Conservation (phyloP, 1,140 invertebrate species). For the Steinernema khuongi region DNA sequence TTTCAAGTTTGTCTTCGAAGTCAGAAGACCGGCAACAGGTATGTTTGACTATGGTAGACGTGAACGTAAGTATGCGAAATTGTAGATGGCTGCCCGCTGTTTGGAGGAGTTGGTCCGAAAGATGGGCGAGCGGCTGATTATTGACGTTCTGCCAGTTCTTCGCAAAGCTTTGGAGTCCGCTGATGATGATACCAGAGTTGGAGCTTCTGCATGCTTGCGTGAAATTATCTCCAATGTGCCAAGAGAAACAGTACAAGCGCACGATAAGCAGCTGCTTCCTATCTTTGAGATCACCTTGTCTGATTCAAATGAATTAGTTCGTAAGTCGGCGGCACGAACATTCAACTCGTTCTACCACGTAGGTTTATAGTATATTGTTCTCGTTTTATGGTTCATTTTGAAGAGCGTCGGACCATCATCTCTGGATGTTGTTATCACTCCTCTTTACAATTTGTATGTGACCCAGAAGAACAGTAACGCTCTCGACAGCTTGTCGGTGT, state of each 20-base stretch:
- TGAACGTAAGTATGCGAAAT: neutral
- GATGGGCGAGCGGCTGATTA: slow-evolving; percentile 89
- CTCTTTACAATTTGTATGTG: slow-evolving; percentile 75
- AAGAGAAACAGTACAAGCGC: neutral
- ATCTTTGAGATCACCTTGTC: slow-evolving; percentile 73
- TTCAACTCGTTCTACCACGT: slow-evolving; percentile 80
- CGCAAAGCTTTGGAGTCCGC: slow-evolving; percentile 80
- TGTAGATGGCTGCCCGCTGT: slow-evolving; percentile 79
- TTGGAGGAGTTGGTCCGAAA: slow-evolving; percentile 94
- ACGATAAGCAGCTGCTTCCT: neutral
- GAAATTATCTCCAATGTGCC: slow-evolving; percentile 84
- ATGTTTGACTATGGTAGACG: neutral
- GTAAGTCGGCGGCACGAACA: slow-evolving; percentile 86
- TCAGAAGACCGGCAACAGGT: slow-evolving; percentile 65
- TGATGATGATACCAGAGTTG: slow-evolving; percentile 86
- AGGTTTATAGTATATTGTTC: neutral
- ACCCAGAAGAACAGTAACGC: slow-evolving; percentile 26
- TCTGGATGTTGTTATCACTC: slow-evolving; percentile 91
- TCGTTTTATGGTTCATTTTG: slow-evolving; percentile 52
- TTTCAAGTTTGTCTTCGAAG: slow-evolving; percentile 64
- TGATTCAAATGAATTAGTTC: slow-evolving; percentile 83
- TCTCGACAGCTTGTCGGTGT: slow-evolving; percentile 9
- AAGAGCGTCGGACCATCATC: slow-evolving; percentile 85
- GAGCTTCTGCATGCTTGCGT: slow-evolving; percentile 92
- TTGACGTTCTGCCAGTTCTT: slow-evolving; percentile 94